Base-by-base conservation (phyloP, 2,888 invertebrate species). In the Chrysina gloriosa region DNA sequence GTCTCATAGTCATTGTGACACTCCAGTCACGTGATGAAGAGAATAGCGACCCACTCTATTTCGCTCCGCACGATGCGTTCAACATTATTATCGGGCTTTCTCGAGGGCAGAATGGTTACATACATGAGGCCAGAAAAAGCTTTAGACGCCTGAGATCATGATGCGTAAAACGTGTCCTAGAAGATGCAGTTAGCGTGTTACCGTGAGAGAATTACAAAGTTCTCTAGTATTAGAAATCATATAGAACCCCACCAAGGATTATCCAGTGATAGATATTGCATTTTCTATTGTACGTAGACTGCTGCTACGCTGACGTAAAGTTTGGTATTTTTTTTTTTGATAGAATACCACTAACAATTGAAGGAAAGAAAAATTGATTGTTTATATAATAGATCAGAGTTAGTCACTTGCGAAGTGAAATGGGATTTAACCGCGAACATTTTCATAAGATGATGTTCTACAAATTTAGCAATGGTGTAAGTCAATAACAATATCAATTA, bases 61-160 rank as follows among this genome's bases (percentile, higher is more conserved):
- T 14, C 14, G 50, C 11, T 50, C 7, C 27, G 50, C 29, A 50
- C 50, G 50, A 50, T 50, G 16, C 50, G 29, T 27, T 27, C 50
- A 50, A 50, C 50, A 50, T 50, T 50, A 50, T 50, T 50, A 50
- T 50, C 50, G 50, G 6, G 9, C 50, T 27, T 50, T 25, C 50
- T 29, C 50, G 11, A 16, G 27, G 11, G 16, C 5, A 16, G 29
- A 29, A 16, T 50, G 27, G 29, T 7, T 50, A 50, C 27, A 16
- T 50, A 27, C 14, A 7, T 16, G 11, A 29, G 48, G n/a, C 29
- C 29, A 50, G 50, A 50, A 50, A 27, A 50, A 29, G 11, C 14
- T 50, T 50, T 50, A 50, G 9, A 25, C 7, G 25, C 14, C 4
- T 6, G 45, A 27, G 50, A 50, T 29, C 27, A 27, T 21, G 29